Evolutionary conservation across 2,888 invertebrate genomes (phyloP), one percentile per base, ranked within the genome.

Genomic region (Acholoe squamosa): DNA sequence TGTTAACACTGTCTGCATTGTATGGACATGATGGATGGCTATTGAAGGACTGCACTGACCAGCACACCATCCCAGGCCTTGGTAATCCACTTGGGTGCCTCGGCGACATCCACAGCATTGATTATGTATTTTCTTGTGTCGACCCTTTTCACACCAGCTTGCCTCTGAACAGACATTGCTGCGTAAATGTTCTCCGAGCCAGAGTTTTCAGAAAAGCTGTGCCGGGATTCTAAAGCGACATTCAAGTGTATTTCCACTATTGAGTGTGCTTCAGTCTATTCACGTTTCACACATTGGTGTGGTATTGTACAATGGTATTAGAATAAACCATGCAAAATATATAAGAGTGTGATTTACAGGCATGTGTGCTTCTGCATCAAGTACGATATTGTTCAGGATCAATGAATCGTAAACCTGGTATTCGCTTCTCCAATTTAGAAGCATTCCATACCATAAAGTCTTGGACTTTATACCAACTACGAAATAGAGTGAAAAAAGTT

Each of bases 1-100:
- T 80, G 80, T 80, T 80, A 80, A 80, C 80, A 80, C 80, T 43
- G 43, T 16, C n/a, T 22, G n/a, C 80, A 80, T 80, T 80, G 80
- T 80, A 19, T 10, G 25, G 34, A 16, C 14, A 80, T 34, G 80
- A 80, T 19, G 19, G 80, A 80, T 80, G 43, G 80, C 16, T 5
- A 33, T 43, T 80, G 80, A 22, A 34, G n/a, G 80, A 3, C 80
- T 33, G 7, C 33, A n/a, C 80, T 80, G 80, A 80, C 80, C 80
- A 80, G 80, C 43, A 34, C 28, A 22, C 80, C 80, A 25, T 14
- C 19, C 80, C 33, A 34, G n/a, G n/a, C n/a, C n/a, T n/a, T 7
- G 43, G 34, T 43, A 80, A 43, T 33, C 80, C 80, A 19, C 43
- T 43, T 16, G 43, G 80, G 1, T 34, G 43, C 19, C 34, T 33